A percentile compares a stretch with the other conserved stretches of the same genome.
Conservation (phyloP, 2,888 invertebrate species). For the Drosophila kanekoi region DNA sequence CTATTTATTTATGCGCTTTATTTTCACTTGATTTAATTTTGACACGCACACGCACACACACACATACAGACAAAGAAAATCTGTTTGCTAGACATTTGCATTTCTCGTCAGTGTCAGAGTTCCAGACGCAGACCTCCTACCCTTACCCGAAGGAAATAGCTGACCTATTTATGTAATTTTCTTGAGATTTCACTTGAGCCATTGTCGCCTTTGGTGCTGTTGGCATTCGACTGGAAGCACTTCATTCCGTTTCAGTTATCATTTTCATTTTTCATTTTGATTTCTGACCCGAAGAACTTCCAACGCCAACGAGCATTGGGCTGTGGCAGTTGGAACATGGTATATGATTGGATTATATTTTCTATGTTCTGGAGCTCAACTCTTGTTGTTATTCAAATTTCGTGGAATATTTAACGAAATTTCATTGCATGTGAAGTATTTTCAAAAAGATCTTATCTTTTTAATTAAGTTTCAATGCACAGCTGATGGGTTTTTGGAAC, state of each 20-base stretch:
- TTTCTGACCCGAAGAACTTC: constrained; percentile 5
- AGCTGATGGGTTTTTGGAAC: too few species aligned
- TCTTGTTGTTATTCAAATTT: not conserved
- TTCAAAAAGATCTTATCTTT: too few species aligned
- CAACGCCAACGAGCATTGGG: not conserved
- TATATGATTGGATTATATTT: constrained; percentile 11
- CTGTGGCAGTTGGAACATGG: constrained; percentile 24
- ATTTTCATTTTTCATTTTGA: constrained; percentile 38
- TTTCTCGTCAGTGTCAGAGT: constrained; percentile 38
- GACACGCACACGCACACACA: constrained; percentile 59
- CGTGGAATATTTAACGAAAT: not conserved
- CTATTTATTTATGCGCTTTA: constrained; percentile 73
- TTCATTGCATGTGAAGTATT: not conserved
- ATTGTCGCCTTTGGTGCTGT: constrained; percentile 17
- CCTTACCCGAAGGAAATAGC: constrained; percentile 34
- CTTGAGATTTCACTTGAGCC: constrained; percentile 27
- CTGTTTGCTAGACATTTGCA: constrained; percentile 68
- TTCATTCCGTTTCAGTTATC: constrained; percentile 71
- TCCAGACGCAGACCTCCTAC: not conserved
- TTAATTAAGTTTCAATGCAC: too few species aligned
- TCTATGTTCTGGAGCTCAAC: not conserved
- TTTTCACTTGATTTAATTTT: constrained; percentile 77
- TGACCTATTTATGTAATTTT: constrained; percentile 69
- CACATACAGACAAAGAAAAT: constrained; percentile 30
- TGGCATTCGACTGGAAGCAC: constrained; percentile 70